These are phyloP conservation scores for Chinchilla lanigera DNA, from an alignment of 2,113 vertebrate genomes.

Conservation along the genomic window DNA sequence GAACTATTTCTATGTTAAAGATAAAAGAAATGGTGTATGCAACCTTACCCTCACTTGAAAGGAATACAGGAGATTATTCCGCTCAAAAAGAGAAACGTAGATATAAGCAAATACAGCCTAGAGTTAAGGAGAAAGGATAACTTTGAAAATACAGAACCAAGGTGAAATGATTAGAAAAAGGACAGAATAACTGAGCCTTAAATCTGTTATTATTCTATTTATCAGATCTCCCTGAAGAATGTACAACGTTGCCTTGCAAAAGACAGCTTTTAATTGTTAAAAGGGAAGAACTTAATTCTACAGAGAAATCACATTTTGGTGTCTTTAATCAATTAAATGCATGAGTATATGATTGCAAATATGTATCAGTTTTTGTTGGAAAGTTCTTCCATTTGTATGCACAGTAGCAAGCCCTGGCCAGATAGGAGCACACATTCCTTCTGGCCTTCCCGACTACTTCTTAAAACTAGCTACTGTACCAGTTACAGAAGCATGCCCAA, in stretches of 20 bases:
- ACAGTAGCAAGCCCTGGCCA: background rate
- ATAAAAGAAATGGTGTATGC: background rate
- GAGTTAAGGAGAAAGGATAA: background rate
- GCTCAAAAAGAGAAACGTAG: background rate
- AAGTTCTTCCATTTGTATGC: background rate
- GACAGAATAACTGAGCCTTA: background rate
- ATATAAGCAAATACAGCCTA: background rate
- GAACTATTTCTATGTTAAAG: background rate
- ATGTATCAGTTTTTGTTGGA: background rate
- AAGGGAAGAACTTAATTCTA: background rate
- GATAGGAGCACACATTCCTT: background rate
- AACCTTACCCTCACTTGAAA: background rate
- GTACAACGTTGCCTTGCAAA: background rate
- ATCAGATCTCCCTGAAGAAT: background rate
- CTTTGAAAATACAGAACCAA: background rate
- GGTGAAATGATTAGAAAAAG: background rate
- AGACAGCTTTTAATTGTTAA: background rate
- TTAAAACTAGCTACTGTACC: background rate
- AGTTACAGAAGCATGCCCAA: background rate
- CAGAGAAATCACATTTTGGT: background rate
- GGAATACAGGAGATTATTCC: background rate
- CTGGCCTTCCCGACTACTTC: background rate
- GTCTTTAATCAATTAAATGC: conserved; percentile 1
- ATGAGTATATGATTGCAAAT: background rate
- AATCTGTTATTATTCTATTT: conserved; percentile 13